These are phyloP conservation scores for Microctenopoma lineatum DNA, from an alignment of 2,797 vertebrate species.

Conservation along the genomic window DNA sequence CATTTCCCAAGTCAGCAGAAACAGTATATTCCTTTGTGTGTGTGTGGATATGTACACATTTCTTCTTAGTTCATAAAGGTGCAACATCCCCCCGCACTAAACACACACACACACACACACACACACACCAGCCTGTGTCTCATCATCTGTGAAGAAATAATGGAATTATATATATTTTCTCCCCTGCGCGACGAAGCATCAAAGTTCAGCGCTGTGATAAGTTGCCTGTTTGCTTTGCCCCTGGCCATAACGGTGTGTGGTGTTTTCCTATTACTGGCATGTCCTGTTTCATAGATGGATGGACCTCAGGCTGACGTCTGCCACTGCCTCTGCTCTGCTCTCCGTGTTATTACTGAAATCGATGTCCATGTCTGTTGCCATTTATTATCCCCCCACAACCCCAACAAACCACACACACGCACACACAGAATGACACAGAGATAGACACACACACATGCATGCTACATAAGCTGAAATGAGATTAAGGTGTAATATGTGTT, in stretches of 20 bases:
- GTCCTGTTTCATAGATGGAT: slow-evolving; percentile 88
- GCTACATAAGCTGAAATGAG: slow-evolving; percentile 64
- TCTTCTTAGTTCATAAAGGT: slow-evolving; percentile 54
- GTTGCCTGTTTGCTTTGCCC: slow-evolving; percentile 83
- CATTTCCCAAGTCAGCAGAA: slow-evolving; percentile 75
- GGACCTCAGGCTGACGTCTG: slow-evolving; percentile 83
- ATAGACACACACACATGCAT: slow-evolving; percentile 30
- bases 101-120: slow-evolving; percentile 13
- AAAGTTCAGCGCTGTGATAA: slow-evolving; percentile 87
- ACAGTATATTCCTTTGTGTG: slow-evolving; percentile 57
- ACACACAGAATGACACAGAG: slow-evolving; percentile 30
- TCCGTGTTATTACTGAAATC: slow-evolving; percentile 80
- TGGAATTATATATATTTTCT: slow-evolving; percentile 89
- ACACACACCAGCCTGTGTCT: slow-evolving; percentile 73
- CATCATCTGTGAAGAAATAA: slow-evolving; percentile 90
- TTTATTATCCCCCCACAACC: slow-evolving; percentile 82
- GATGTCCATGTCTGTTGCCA: slow-evolving; percentile 80
- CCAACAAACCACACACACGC: slow-evolving; percentile 64
- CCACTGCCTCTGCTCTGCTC: slow-evolving; percentile 80
- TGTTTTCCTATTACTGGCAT: slow-evolving; percentile 87
- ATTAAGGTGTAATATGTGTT: slow-evolving; percentile 62
- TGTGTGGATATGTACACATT: slow-evolving; percentile 32
- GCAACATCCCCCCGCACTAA: slow-evolving; percentile 32
- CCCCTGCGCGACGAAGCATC: slow-evolving; percentile 78
- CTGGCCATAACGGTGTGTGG: slow-evolving; percentile 82